Evolutionary conservation across 2,888 invertebrate species (phyloP), one percentile per base, ranked within the genome.

Genomic region (Eumerus sabulonum): DNA sequence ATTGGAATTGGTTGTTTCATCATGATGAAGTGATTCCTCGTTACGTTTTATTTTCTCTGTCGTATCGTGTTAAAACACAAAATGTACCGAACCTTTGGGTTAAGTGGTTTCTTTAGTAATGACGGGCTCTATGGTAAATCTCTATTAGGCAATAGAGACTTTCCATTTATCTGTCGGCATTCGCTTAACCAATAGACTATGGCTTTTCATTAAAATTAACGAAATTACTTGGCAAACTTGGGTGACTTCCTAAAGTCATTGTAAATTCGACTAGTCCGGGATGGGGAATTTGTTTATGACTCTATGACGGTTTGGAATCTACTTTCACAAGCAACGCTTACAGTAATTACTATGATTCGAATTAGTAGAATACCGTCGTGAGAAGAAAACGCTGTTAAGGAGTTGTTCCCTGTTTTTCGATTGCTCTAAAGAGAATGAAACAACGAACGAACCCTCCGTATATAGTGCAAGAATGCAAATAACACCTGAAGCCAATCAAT

Each of bases 191-290:
- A 44, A 38, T 27, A 14, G 19, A 42, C 54, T 73, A 53, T 60
- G 60, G 73, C 67, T 27, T 27, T 73, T 67, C 48, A 66, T 59
- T 48, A 54, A 66, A 73, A 48, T 60, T 48, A 54, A 67, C 59
- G 66, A 73, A 59, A 60, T 59, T 67, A 50, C 51, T 48, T 17
- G 18, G 19, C 54, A 35, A 56, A 48, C 40, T 18, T 40, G 45
- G n/a, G 7, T 27, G 50, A 68, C 18, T 74, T 50, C 44, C 19
- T 56, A 47, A 67, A 67, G 44, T 67, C 60, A 67, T 9, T 16
- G 40, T 50, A 45, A 67, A 50, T 44, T 44, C n/a, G 13, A n/a
- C 18, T 59, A 27, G 17, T 38, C 9, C 13, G 18, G 18, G 17
- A 19, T 27, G 17, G 1, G 44, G 14, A 35, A 51, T 13, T 17